These are phyloP conservation scores for Paradisaea rubra DNA, from an alignment of 2,113 vertebrate genomes.

Conservation along the genomic window DNA sequence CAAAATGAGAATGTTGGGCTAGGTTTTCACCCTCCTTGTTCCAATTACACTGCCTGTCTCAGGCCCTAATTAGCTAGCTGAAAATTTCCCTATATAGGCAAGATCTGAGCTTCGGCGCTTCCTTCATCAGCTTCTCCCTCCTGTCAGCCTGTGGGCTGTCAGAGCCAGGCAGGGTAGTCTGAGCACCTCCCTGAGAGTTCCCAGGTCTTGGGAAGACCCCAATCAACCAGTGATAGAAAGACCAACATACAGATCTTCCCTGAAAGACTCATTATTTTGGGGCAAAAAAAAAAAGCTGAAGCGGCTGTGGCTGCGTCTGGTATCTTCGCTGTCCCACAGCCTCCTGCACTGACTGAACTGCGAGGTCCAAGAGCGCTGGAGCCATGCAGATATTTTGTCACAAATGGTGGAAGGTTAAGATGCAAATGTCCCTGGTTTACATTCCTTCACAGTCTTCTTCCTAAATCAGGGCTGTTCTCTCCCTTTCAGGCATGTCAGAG, in stretches of 20 bases:
- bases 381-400: fast-evolving
- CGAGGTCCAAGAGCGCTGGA: fast-evolving
- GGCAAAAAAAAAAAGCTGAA: background rate
- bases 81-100: constrained; percentile 58
- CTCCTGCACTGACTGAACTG: background rate
- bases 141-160: background rate
- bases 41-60: constrained; percentile 23
- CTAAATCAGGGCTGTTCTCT: background rate
- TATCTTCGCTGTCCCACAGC: background rate
- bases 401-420: background rate
- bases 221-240: background rate
- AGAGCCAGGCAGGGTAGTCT: background rate
- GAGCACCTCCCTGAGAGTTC: background rate
- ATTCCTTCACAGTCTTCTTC: background rate
- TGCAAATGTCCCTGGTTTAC: background rate
- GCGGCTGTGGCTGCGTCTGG: background rate
- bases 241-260: background rate
- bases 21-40: constrained; percentile 38
- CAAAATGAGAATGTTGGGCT: constrained; percentile 28
- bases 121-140: background rate
- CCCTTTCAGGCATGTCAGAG: background rate
- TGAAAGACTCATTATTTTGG: background rate
- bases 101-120: constrained; percentile 11
- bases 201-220: background rate
- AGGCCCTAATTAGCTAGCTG: constrained; percentile 9